Conservation (phyloP, 2,113 vertebrate genomes). For the Orycteropus afer region DNA sequence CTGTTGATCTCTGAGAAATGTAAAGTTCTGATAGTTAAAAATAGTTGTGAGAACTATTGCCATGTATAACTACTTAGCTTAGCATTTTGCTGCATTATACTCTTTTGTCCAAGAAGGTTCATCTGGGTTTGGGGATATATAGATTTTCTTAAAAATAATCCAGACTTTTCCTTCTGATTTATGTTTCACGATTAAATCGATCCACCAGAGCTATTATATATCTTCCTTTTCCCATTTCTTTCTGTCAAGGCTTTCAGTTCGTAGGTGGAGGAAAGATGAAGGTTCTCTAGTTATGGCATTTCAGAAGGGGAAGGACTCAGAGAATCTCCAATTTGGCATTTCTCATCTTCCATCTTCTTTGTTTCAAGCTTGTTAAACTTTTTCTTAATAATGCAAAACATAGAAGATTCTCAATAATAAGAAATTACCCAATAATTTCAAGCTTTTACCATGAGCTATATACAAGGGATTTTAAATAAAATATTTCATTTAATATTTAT, state of each 20-base stretch:
- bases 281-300: not conserved
- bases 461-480: not conserved
- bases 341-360: not conserved
- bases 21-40: slow-evolving; percentile 7
- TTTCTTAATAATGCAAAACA: slow-evolving; percentile 11
- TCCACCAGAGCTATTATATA: slow-evolving; percentile 52
- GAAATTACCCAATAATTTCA: not conserved
- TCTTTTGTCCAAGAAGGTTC: slow-evolving; percentile 51
- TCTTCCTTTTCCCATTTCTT: slow-evolving; percentile 67
- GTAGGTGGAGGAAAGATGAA: slow-evolving; percentile 48
- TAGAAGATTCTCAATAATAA: not conserved
- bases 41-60: slow-evolving; percentile 16
- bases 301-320: slow-evolving; percentile 16
- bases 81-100: not conserved
- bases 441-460: not conserved
- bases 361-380: not conserved
- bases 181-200: slow-evolving; percentile 55
- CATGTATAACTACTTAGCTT: not conserved
- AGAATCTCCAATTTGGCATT: not conserved
- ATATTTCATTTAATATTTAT: not conserved
- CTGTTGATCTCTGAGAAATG: not conserved
- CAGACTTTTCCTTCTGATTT: slow-evolving; percentile 70
- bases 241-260: slow-evolving; percentile 52
- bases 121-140: slow-evolving; percentile 4
- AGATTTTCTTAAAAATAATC: slow-evolving; percentile 73